phyloP scores from a whole-genome alignment of 2,888 invertebrate species.

The Operophtera brumata region DNA sequence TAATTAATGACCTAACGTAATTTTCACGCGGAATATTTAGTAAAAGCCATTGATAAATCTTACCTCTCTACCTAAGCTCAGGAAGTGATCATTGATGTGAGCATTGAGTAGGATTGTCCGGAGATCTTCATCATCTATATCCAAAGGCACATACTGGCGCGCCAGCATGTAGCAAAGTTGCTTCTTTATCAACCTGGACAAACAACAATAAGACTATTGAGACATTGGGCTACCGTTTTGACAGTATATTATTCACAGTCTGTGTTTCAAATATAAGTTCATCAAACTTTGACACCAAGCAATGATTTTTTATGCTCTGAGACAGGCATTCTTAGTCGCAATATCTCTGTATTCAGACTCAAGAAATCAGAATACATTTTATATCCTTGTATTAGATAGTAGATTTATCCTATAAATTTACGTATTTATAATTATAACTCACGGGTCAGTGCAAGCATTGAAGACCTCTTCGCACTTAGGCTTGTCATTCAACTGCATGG shows the following conservation, averaged over 20 bases:
- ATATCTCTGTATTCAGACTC: too few species aligned
- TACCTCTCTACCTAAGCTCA: conserved; percentile 95
- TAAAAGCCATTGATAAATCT: too few species aligned
- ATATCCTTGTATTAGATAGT: too few species aligned
- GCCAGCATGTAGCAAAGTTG: conserved; percentile 98
- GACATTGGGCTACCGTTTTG: too few species aligned
- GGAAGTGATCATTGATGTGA: conserved; percentile 95
- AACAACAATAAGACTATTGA: conserved; percentile 32
- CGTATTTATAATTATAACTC: conserved; percentile 58
- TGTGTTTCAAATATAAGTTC: too few species aligned
- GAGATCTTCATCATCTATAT: conserved; percentile 90
- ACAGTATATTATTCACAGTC: not conserved
- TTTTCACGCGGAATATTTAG: too few species aligned
- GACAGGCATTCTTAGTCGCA: too few species aligned
- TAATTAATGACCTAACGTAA: too few species aligned
- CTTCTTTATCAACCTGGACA: conserved; percentile 88
- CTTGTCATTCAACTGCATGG: conserved; percentile 93
- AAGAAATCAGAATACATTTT: too few species aligned
- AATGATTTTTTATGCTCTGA: too few species aligned
- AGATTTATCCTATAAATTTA: too few species aligned
- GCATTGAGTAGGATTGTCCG: conserved; percentile 96
- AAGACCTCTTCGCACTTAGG: conserved; percentile 92
- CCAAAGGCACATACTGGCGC: conserved; percentile 94
- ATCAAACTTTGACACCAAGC: too few species aligned
- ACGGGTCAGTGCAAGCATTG: conserved; percentile 90